Conservation (phyloP, 2,113 vertebrate species). For the Rhynchomys soricoides region DNA sequence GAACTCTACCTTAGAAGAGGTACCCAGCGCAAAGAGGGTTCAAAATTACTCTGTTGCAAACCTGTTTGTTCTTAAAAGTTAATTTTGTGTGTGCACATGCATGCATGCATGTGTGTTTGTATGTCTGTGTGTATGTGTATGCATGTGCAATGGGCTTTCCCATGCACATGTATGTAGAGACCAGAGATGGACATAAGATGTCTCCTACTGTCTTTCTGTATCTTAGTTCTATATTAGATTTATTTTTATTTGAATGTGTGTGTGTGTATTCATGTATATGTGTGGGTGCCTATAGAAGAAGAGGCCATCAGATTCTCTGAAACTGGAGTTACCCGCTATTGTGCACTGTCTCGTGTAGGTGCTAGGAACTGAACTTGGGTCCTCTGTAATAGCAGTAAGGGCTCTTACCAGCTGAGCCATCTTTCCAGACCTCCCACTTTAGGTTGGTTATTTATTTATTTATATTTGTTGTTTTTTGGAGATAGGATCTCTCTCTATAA, state of each 20-base stretch:
- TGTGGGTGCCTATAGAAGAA: background rate
- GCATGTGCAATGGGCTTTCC: background rate
- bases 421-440: background rate
- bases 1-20: conserved; percentile 83
- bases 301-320: background rate
- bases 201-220: background rate
- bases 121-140: background rate
- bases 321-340: background rate
- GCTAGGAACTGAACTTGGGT: background rate
- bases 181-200: background rate
- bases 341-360: background rate
- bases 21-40: conserved; percentile 51
- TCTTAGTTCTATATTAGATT: background rate
- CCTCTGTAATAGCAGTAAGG: background rate
- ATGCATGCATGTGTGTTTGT: background rate
- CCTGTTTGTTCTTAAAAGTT: background rate
- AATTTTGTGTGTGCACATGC: background rate
- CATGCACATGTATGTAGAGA: background rate
- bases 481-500: background rate
- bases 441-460: background rate
- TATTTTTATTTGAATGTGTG: background rate
- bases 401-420: background rate
- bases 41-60: background rate
- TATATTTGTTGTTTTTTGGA: background rate
- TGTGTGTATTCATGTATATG: background rate